phyloP scores from a whole-genome alignment of 2,113 vertebrate species.

The Odontophorus gujanensis region DNA sequence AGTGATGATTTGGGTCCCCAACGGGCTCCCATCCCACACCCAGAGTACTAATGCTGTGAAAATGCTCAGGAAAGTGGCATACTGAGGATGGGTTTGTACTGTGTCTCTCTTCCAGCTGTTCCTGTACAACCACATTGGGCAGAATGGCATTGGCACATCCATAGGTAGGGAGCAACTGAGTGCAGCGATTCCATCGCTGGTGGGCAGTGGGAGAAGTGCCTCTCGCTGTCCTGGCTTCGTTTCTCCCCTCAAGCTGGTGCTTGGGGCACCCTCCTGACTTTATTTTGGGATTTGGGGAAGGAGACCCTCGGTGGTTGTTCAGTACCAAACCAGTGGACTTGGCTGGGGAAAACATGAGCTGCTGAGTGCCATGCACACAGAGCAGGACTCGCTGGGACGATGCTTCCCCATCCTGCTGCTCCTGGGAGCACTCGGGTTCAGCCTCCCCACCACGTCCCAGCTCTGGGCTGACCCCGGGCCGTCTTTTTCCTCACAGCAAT shows the following conservation, averaged over 20 bases:
- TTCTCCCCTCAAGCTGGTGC: neutral
- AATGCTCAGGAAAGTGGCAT: rapidly evolving
- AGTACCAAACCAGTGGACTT: neutral
- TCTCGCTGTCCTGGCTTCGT: neutral
- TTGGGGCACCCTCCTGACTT: neutral
- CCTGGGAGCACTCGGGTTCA: neutral
- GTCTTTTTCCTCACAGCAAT: conserved; percentile 75
- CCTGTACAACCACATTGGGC: conserved; percentile 90
- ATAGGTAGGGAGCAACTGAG: conserved; percentile 76
- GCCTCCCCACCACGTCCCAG: neutral
- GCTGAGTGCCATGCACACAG: neutral
- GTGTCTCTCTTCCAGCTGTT: conserved; percentile 83
- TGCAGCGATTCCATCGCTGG: rapidly evolving
- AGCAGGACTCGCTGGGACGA: neutral
- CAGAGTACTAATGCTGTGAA: neutral
- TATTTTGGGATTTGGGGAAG: neutral
- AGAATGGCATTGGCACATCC: conserved; percentile 83
- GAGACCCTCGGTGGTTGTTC: neutral
- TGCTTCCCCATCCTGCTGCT: neutral
- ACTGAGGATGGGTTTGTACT: neutral
- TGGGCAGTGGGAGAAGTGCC: neutral
- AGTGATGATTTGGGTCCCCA: neutral
- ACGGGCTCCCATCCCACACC: neutral
- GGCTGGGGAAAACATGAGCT: rapidly evolving
- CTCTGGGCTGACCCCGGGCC: neutral